A percentile compares a stretch with the other conserved stretches of the same genome.
These are phyloP conservation scores for Gracilinanus agilis DNA, from an alignment of 2,113 vertebrate genomes.

Conservation along the genomic window DNA sequence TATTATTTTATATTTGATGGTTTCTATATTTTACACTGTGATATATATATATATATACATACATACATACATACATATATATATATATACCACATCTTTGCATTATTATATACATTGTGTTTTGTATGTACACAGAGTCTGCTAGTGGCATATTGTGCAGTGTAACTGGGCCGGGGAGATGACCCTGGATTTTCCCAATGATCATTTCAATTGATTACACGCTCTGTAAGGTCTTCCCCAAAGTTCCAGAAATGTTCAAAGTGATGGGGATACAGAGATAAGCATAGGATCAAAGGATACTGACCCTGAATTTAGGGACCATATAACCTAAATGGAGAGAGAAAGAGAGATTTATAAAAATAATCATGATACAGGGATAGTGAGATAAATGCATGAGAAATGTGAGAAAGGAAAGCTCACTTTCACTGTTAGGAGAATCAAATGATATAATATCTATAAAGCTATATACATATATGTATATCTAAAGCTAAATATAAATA, in stretches of 20 bases:
- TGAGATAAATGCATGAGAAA: neutral
- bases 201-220: neutral
- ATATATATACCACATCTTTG: neutral
- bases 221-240: neutral
- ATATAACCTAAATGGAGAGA: neutral
- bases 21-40: neutral
- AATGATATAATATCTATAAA: neutral
- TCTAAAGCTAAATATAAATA: too few species aligned
- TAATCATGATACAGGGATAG: neutral
- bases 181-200: neutral
- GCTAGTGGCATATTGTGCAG: neutral
- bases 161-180: neutral
- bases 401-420: neutral
- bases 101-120: neutral
- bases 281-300: neutral
- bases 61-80: too few species aligned
- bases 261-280: neutral
- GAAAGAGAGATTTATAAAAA: neutral
- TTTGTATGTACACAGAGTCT: neutral
- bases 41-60: too few species aligned
- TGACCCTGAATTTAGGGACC: neutral
- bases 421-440: neutral
- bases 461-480: too few species aligned
- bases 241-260: neutral
- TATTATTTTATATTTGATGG: accelerated